These are phyloP conservation scores for Celastrina argiolus DNA, from an alignment of 2,888 invertebrate genomes.

Conservation along the genomic window DNA sequence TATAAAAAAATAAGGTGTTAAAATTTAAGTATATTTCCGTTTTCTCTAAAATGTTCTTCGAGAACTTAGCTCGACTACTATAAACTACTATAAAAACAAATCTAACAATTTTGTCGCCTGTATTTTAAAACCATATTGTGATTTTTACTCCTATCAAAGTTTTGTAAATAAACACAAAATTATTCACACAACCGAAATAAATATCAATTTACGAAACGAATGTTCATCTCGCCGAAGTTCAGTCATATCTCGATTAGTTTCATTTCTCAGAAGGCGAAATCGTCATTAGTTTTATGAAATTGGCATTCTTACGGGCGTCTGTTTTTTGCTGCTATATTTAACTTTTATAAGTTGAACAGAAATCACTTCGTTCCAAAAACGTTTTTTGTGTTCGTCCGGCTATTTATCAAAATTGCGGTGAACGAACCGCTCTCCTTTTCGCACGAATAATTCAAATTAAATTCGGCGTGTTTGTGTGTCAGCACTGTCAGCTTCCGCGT, in stretches of 20 bases:
- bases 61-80: no score
- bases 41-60: no score
- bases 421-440: slow-evolving; percentile 42
- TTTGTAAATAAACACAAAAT: background rate
- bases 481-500: slow-evolving; percentile 4
- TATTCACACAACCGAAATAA: background rate
- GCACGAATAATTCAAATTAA: background rate
- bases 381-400: slow-evolving; percentile 23
- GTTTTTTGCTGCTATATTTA: slow-evolving; percentile 5
- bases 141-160: background rate
- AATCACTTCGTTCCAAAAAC: slow-evolving; percentile 29
- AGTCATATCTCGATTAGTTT: slow-evolving; percentile 8
- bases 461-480: background rate
- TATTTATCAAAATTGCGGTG: slow-evolving; percentile 43
- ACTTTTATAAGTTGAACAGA: slow-evolving; percentile 22
- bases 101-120: no score
- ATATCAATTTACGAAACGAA: background rate
- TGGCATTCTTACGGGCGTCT: slow-evolving; percentile 10
- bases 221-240: background rate
- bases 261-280: slow-evolving; percentile 10
- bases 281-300: slow-evolving; percentile 12
- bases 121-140: no score
- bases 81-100: no score
- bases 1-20: no score
- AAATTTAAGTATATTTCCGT: no score